Evolutionary conservation across 2,797 vertebrate species (phyloP), one percentile per base, ranked within the genome.

Genomic region (Euphonia xanthogaster): DNA sequence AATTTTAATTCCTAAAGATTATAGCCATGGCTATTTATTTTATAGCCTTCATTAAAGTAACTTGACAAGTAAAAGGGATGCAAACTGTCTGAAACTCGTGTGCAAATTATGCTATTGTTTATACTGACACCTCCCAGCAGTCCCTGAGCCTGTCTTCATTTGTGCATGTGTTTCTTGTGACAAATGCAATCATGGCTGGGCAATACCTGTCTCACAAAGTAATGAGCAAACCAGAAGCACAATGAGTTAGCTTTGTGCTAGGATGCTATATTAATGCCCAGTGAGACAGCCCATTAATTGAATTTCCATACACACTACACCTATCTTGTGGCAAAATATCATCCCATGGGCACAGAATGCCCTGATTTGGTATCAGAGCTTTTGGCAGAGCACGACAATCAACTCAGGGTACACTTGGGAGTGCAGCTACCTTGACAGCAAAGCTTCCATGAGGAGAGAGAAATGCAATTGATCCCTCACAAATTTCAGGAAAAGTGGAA

Each of bases 1-100:
- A 42, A 96, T 95, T 97, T 96, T 90, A 90, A 92, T 96, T 94
- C 88, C 73, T 91, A 76, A 86, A 96, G 90, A 95, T 97, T 95
- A 97, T 71, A 94, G 83, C 77, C 84, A 75, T 1, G 27, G 77
- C 83, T 92, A 95, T 96, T 97, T 95, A 82, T 96, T 97, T 97
- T 95, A 97, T 76, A 89, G 90, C 85, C 72, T 92, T 96, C 92
- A 94, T 95, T 97, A 95, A 96, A 96, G 67, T 53, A 91, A 86
- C 72, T 51, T 97, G 95, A 97, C 94, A 96, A 95, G 91, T 73
- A 93, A 79, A 93, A 94, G 85, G 75, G 87, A 96, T 82, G 80
- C 71, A 87, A 93, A 92, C 80, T 80, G 74, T 50, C 78, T 76
- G 80, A 93, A 94, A 88, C 62, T 78, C 6, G 9, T 48, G 82